Conservation (phyloP, 2,113 vertebrate species). For the Aspiorhynchus laticeps region DNA sequence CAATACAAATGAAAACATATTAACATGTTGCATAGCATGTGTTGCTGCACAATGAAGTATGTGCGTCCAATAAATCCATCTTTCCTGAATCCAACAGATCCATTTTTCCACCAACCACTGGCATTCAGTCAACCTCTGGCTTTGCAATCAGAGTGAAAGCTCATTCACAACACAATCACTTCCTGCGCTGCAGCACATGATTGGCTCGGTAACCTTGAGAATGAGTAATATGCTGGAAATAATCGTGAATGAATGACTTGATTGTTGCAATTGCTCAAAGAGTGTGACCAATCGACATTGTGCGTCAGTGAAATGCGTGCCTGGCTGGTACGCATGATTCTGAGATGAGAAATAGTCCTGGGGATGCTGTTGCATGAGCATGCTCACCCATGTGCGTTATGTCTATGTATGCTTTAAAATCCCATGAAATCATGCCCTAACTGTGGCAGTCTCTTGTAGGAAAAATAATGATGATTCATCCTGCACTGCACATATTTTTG, state of each 20-base stretch:
- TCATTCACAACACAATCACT: not conserved
- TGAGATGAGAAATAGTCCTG: not conserved
- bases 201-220: constrained; percentile 10
- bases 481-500: not conserved
- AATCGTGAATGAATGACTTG: constrained; percentile 34
- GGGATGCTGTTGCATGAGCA: not conserved
- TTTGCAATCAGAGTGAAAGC: constrained; percentile 1
- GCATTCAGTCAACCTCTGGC: not conserved
- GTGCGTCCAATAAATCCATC: not conserved
- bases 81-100: not conserved
- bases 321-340: constrained; percentile 5
- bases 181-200: not conserved
- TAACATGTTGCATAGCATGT: constrained; percentile 1
- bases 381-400: not conserved
- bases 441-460: not conserved
- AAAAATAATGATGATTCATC: not conserved
- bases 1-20: not conserved
- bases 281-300: constrained; percentile 18
- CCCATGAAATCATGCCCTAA: not conserved
- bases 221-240: constrained; percentile 14
- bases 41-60: not conserved
- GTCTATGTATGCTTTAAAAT: not conserved
- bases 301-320: constrained; percentile 18
- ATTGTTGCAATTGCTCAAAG: constrained; percentile 28
- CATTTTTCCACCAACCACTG: not conserved